Percentiles rank a stretch among this genome's conserved stretches.
phyloP scores from a whole-genome alignment of 2,888 invertebrate genomes.

The Iphiclides podalirius region DNA sequence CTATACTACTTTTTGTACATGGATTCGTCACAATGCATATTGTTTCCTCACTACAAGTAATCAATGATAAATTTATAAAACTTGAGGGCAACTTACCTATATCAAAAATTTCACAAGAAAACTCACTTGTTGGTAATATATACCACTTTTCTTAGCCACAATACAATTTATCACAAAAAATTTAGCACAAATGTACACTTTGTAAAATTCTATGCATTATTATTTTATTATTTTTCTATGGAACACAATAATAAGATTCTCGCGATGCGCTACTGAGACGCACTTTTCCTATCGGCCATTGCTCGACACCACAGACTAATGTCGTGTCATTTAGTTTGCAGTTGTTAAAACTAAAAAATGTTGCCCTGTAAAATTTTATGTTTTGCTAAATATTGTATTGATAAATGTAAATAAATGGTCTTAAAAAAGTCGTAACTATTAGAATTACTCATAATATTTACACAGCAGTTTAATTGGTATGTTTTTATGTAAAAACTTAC shows the following conservation, averaged over 20 bases:
- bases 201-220: constrained; percentile 31
- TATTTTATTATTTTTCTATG: constrained; percentile 36
- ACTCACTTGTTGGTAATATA: constrained; percentile 35
- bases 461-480: too few species aligned
- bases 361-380: neutral
- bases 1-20: constrained; percentile 21
- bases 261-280: constrained; percentile 38
- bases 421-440: too few species aligned
- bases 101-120: constrained; percentile 52
- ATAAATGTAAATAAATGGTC: too few species aligned
- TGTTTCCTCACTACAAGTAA: constrained; percentile 27
- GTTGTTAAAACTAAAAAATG: constrained; percentile 3
- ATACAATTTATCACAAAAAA: constrained; percentile 36
- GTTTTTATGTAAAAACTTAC: too few species aligned
- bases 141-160: constrained; percentile 46
- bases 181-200: constrained; percentile 39
- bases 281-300: constrained; percentile 45
- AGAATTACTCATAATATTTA: too few species aligned
- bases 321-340: constrained; percentile 16
- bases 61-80: constrained; percentile 24
- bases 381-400: too few species aligned
- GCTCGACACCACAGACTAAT: constrained; percentile 33
- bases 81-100: constrained; percentile 55
- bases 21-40: constrained; percentile 27
- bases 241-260: constrained; percentile 34